A percentile compares a stretch with the other conserved stretches of the same genome.
phyloP scores from a whole-genome alignment of 2,888 invertebrate genomes.

The Selenia dentaria region DNA sequence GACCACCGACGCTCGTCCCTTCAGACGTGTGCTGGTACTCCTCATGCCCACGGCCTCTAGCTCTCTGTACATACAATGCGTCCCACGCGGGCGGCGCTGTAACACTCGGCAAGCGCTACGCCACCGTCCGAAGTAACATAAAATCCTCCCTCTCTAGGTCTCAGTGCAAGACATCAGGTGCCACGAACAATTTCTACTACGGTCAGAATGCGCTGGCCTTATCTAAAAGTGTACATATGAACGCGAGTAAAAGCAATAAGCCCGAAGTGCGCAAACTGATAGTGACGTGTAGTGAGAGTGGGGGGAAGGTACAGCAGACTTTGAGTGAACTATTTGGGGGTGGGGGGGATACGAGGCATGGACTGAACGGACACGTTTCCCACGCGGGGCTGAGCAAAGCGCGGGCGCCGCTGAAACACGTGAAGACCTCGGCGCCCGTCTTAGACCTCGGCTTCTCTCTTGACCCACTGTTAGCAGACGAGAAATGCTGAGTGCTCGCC shows the following conservation, averaged over 20 bases:
- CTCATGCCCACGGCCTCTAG: slow-evolving; percentile 85
- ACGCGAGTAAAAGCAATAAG: slow-evolving; percentile 70
- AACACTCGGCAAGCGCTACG: slow-evolving; percentile 78
- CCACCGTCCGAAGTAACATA: slow-evolving; percentile 77
- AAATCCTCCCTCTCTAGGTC: slow-evolving; percentile 73
- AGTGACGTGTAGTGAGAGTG: slow-evolving; percentile 70
- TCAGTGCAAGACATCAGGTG: slow-evolving; percentile 61
- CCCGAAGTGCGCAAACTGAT: slow-evolving; percentile 79
- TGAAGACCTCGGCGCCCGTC: slow-evolving; percentile 55
- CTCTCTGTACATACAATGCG: slow-evolving; percentile 83
- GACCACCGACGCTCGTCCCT: slow-evolving; percentile 56
- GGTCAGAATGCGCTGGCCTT: slow-evolving; percentile 64
- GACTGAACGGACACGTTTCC: slow-evolving; percentile 61
- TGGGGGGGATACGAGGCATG: slow-evolving; percentile 51
- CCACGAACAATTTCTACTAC: slow-evolving; percentile 65
- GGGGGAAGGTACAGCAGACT: slow-evolving; percentile 55
- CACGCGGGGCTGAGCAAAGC: slow-evolving; percentile 42
- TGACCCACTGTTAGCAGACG: slow-evolving; percentile 78
- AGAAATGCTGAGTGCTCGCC: slow-evolving; percentile 71
- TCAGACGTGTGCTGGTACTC: slow-evolving; percentile 78
- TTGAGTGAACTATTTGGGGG: slow-evolving; percentile 62
- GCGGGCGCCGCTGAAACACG: slow-evolving; percentile 45
- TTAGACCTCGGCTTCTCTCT: slow-evolving; percentile 74
- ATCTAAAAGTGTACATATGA: slow-evolving; percentile 74
- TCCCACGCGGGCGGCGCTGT: slow-evolving; percentile 84